Evolutionary conservation across 2,113 vertebrate genomes (phyloP), one percentile per base, ranked within the genome.

Genomic region (Seriola quinqueradiata): DNA sequence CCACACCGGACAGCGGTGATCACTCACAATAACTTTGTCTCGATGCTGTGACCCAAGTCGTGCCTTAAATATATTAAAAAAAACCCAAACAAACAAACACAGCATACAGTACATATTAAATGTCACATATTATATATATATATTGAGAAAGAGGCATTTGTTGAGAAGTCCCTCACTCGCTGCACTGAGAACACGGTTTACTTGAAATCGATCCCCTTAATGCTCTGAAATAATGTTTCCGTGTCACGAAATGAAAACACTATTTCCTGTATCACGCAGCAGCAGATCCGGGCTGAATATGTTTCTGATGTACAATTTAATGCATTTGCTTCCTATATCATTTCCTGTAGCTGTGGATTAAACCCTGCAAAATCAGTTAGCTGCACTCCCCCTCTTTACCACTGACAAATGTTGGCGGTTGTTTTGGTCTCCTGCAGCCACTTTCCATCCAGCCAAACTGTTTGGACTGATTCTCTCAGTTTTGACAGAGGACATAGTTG

Each of bases 401-500:
- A 19, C 73, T 61, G 12, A 70, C 66, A 81, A 76, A 79, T 79
- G 23, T 60, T 78, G 46, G 8, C 6, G 32, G 54, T 76, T 77
- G 69, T 74, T 64, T 73, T 42, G 60, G 65, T 81, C 40, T 82
- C 71, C 3, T 28, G 57, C 74, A 81, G 75, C 52, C 54, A 58
- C 77, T 16, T 10, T 40, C 34, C 25, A 80, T 72, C 46, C 34
- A 72, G 79, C 70, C 68, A 89, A 80, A 82, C 59, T 40, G 73
- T 83, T 81, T 82, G 77, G 74, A 88, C 58, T 23, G n/a, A 61
- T 87, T 84, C 69, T 32, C 19, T 77, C 75, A 50, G 16, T 86
- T 38, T 70, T 82, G 79, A 75, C 71, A 83, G 67, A 76, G 63
- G 77, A 75, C 59, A 66, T 4, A 59, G 73, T 38, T 72, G 63